Evolutionary conservation across 2,113 vertebrate genomes (phyloP).

Genomic region (Phyllopteryx taeniolatus): DNA sequence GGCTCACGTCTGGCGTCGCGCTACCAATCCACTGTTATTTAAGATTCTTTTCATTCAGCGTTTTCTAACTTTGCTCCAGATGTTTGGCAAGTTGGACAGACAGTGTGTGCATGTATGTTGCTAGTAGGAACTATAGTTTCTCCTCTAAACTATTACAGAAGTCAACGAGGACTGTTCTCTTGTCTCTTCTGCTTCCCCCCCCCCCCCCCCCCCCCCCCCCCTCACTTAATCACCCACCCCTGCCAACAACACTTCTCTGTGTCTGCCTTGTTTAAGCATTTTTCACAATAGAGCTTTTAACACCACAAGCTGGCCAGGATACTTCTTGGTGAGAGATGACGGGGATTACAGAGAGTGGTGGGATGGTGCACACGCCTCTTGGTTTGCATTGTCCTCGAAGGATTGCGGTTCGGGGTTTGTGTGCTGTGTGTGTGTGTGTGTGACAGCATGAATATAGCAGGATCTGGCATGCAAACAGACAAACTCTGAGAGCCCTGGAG

Average conservation of each 20-base stretch:
- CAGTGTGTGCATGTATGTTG: conserved; percentile 31
- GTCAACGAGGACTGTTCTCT: conserved; percentile 39
- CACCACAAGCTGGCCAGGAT: conserved; percentile 26
- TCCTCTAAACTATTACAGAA: conserved; percentile 52
- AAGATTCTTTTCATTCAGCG: conserved; percentile 71
- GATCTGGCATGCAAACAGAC: conserved; percentile 46
- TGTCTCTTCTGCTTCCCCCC: conserved; percentile 14
- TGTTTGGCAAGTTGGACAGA: conserved; percentile 61
- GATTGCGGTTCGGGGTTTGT: conserved; percentile 27
- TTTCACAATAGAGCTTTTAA: conserved; percentile 28
- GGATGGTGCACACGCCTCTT: conserved; percentile 13
- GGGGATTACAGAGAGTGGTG: conserved; percentile 24
- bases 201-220: conserved; percentile 11
- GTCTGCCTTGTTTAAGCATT: conserved; percentile 12
- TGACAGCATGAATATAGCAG: conserved; percentile 24
- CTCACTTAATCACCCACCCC: background rate
- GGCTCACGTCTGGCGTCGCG: conserved; percentile 50
- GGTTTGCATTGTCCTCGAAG: conserved; percentile 30
- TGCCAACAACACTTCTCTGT: conserved; percentile 5
- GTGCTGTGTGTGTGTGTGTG: conserved; percentile 7
- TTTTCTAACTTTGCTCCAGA: conserved; percentile 71
- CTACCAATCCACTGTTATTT: conserved; percentile 68
- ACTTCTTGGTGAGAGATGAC: conserved; percentile 24
- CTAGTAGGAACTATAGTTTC: conserved; percentile 39
- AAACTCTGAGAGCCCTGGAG: conserved; percentile 22